Percentiles rank a stretch among this genome's conserved stretches.
Evolutionary conservation across 2,888 invertebrate genomes (phyloP).

Genomic region (Tenthredo mesomela): DNA sequence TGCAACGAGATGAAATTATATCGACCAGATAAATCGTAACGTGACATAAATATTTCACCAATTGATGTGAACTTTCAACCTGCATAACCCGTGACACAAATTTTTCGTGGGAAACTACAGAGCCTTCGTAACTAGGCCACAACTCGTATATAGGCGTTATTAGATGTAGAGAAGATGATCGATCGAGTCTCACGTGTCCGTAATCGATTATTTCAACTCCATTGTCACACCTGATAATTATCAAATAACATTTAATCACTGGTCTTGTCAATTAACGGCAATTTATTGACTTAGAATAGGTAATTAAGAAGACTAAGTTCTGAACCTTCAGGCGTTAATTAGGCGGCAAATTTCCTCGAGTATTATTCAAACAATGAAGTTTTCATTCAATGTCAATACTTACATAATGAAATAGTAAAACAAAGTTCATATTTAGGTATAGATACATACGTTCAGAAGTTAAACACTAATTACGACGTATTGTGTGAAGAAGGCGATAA

Average conservation of each 20-base stretch:
- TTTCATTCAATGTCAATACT: background rate
- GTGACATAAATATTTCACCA: background rate
- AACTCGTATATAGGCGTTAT: background rate
- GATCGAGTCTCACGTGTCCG: background rate
- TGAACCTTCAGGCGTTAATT: background rate
- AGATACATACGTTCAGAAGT: background rate
- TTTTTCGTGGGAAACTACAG: background rate
- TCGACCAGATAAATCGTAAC: background rate
- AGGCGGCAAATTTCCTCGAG: background rate
- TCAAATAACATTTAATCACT: background rate
- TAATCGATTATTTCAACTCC: background rate
- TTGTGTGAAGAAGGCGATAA: background rate
- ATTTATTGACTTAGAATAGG: background rate
- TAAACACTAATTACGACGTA: background rate
- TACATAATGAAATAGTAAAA: background rate
- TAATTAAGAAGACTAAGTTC: background rate
- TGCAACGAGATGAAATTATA: background rate
- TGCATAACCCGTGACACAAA: background rate
- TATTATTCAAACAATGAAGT: background rate
- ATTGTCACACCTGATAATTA: background rate
- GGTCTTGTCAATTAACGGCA: background rate
- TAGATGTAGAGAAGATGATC: background rate
- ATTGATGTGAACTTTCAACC: constrained; percentile 9
- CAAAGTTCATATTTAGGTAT: background rate
- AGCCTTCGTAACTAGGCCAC: constrained; percentile 27